Evolutionary conservation across 2,113 vertebrate species (phyloP).

Genomic region (Alosa alosa): DNA sequence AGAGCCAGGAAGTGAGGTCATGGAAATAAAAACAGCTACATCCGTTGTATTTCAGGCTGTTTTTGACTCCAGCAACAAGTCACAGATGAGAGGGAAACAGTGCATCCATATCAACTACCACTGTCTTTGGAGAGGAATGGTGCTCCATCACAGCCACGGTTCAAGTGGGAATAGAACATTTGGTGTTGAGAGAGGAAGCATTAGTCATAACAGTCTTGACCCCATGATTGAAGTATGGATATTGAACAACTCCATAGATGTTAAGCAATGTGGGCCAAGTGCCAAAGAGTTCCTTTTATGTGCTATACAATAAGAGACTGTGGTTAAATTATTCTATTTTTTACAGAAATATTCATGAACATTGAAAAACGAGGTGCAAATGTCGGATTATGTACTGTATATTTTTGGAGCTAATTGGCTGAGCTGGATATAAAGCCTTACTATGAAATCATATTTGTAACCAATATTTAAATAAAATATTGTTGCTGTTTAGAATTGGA

Average conservation of each 20-base stretch:
- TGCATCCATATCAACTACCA: background rate
- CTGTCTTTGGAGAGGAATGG: background rate
- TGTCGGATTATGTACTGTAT: too few species aligned
- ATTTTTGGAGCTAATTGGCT: too few species aligned
- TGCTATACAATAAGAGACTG: background rate
- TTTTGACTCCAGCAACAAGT: slow-evolving; percentile 23
- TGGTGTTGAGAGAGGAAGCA: slow-evolving; percentile 39
- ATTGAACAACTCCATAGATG: slow-evolving; percentile 65
- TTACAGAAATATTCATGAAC: background rate
- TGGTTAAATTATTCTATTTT: too few species aligned
- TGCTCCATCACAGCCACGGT: slow-evolving; percentile 30
- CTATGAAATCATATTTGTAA: background rate
- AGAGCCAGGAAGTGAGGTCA: slow-evolving; percentile 47
- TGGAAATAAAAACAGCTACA: slow-evolving; percentile 63
- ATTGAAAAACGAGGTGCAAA: too few species aligned
- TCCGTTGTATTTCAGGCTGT: slow-evolving; percentile 50
- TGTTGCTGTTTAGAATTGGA: too few species aligned
- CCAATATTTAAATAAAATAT: too few species aligned
- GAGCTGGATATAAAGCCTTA: background rate
- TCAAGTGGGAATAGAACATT: background rate
- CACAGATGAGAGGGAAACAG: background rate
- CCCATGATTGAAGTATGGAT: slow-evolving; percentile 65
- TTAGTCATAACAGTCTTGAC: slow-evolving; percentile 53
- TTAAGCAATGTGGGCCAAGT: background rate
- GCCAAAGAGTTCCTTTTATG: background rate